Conservation (phyloP, 2,888 invertebrate species). For the Eupithecia tripunctaria region DNA sequence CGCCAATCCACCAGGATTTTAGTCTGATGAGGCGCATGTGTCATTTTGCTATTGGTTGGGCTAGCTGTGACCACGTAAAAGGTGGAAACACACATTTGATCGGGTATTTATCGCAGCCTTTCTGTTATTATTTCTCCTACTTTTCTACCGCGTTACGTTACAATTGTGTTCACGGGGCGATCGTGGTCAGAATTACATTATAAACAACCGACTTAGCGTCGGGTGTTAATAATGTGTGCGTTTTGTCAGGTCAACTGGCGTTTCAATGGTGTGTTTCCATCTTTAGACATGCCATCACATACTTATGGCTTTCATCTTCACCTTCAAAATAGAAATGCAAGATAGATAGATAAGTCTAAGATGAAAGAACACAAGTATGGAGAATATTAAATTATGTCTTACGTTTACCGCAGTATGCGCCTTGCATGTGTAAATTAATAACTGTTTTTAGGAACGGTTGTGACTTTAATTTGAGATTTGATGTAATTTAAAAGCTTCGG, state of each 20-base stretch:
- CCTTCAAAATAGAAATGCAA: background rate
- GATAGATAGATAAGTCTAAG: background rate
- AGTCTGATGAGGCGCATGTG: background rate
- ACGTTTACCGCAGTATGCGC: slow-evolving; percentile 12
- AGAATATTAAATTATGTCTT: background rate
- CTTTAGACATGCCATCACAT: background rate
- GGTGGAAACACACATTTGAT: background rate
- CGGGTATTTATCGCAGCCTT: too few species aligned
- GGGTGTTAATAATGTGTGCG: background rate
- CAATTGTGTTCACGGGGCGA: too few species aligned
- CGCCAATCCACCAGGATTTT: slow-evolving; percentile 4
- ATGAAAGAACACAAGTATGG: background rate
- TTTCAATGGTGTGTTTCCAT: background rate
- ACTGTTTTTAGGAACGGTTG: slow-evolving; percentile 72
- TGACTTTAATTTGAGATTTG: slow-evolving; percentile 72
- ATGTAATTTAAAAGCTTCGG: slow-evolving; percentile 54
- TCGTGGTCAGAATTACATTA: background rate
- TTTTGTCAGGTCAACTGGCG: background rate
- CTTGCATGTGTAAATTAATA: slow-evolving; percentile 53
- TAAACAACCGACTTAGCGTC: background rate
- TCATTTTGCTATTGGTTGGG: background rate
- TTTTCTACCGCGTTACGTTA: too few species aligned
- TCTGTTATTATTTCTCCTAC: too few species aligned
- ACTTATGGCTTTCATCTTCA: slow-evolving; percentile 4
- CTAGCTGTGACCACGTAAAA: background rate